Conservation (phyloP, 1,140 invertebrate species). For the Elymnias hypermnestra region DNA sequence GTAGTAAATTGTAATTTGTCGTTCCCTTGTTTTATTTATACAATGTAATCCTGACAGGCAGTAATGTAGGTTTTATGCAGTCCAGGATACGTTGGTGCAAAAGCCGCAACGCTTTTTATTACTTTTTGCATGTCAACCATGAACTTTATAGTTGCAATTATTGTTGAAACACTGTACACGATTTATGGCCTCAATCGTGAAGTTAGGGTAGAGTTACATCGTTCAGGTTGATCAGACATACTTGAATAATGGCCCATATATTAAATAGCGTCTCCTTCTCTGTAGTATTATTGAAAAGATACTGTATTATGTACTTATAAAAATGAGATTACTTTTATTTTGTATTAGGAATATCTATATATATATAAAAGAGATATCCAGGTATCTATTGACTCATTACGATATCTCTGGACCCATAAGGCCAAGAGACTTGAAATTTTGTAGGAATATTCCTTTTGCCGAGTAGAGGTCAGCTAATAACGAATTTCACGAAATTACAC, state of each 20-base stretch:
- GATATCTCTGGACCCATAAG: too few relatives aligned
- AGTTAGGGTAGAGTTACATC: constrained; percentile 20
- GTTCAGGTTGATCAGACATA: constrained; percentile 14
- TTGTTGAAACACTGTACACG: constrained; percentile 39
- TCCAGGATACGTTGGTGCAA: constrained; percentile 26
- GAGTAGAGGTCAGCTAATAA: too few relatives aligned
- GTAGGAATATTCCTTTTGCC: too few relatives aligned
- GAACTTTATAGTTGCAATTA: constrained; percentile 59
- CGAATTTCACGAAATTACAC: too few relatives aligned
- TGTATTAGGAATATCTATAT: too few relatives aligned
- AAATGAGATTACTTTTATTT: too few relatives aligned
- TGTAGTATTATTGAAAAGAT: too few relatives aligned
- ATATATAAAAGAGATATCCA: too few relatives aligned
- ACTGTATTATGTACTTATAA: too few relatives aligned
- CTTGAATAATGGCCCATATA: constrained; percentile 6
- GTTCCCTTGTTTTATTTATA: constrained; percentile 8
- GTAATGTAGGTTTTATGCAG: constrained; percentile 38
- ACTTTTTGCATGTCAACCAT: constrained; percentile 52
- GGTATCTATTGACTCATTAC: too few relatives aligned
- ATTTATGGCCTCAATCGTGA: constrained; percentile 36
- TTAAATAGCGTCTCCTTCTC: too few relatives aligned
- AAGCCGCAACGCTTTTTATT: constrained; percentile 43
- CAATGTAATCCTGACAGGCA: constrained; percentile 29
- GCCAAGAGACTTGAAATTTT: too few relatives aligned
- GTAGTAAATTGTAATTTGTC: background rate